Evolutionary conservation across 2,888 invertebrate species (phyloP), one percentile per base, ranked within the genome.

Genomic region (Drosophila neotestacea): DNA sequence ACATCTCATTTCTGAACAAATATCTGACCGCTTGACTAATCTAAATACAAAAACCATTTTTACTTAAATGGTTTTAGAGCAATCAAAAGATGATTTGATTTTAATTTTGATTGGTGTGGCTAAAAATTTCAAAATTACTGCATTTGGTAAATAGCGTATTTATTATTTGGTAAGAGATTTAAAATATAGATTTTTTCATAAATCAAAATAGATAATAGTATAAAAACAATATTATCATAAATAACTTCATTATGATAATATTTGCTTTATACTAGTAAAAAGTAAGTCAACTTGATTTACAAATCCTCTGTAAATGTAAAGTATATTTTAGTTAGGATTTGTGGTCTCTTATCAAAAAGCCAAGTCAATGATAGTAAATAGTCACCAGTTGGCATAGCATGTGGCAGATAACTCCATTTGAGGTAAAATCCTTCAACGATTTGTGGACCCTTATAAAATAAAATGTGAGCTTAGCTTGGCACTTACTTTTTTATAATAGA

Each of bases 271-370:
- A 6, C 5, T n/a, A 38, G n/a, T 5, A 3, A 38, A 38, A 16
- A 16, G 16, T 16, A 16, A 16, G 16, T 16, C 16, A 16, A 16
- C 16, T 16, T 16, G 16, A 5, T 38, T 38, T n/a, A 41, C 22
- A 46, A 60, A 34, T 81, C 60, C 32, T 77, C 70, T 1, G 1
- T 44, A 34, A 70, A 80, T 0, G 7, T 41, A 42, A 62, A 77
- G 39, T 66, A 70, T 2, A 80, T 0, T 5, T 77, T 64, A 6
- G 60, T 59, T 1, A 22, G 3, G 6, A 76, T 46, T 38, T 80
- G 70, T 4, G 46, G n/a, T 9, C 41, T 68, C 4, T 32, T 38
- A 13, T 69, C 36, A 10, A 80, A 73, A 0, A 13, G 1, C 73
- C 73, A 83, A 4, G 10, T 54, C 0, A 65, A 0, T 2, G 56